Evolutionary conservation across 2,113 vertebrate species (phyloP), one percentile per base, ranked within the genome.

Genomic region (Himantopus leucocephalus): DNA sequence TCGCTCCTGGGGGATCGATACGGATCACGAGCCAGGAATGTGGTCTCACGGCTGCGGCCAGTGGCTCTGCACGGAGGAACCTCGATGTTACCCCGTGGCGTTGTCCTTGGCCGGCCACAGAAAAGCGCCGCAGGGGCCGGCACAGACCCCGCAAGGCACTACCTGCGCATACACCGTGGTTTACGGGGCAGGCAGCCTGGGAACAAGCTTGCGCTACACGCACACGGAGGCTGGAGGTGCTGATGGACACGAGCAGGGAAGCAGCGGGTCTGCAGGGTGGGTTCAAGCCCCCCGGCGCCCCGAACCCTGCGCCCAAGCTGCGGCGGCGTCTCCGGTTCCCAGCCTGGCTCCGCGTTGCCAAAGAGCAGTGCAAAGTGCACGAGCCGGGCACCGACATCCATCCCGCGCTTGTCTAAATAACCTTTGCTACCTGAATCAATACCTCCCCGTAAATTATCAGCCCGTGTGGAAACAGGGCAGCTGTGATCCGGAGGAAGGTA

Each of bases 391-490:
- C 55, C 56, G 90, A 77, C 58, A 67, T 35, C 35, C 8, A 0
- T 43, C 79, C 71, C 10, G 29, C 0, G 6, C 67, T 86, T 83
- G 62, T 74, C 73, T 41, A 62, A 84, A 87, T 30, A 91, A 96
- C 96, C 93, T 95, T 95, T 96, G 95, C 48, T 92, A 91, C 84
- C 87, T 45, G 56, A 90, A 78, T 90, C 90, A 53, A 92, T 78
- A 71, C 32, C 21, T 14, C 22, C 81, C 92, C 12, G 29, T 86
- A 78, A 95, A 84, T 92, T 26, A 94, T 84, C 92, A 91, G 93
- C 64, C 63, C 0, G 5, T 2, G 10, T 8, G 73, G 83, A 72
- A 92, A 58, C 15, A 9, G 45, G 58, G 73, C 68, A 56, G 86
- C 70, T 55, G 71, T 19, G 60, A 85, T 6, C 50, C 30, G 14